Evolutionary conservation across 2,113 vertebrate species (phyloP).

Genomic region (Galeopterus variegatus): DNA sequence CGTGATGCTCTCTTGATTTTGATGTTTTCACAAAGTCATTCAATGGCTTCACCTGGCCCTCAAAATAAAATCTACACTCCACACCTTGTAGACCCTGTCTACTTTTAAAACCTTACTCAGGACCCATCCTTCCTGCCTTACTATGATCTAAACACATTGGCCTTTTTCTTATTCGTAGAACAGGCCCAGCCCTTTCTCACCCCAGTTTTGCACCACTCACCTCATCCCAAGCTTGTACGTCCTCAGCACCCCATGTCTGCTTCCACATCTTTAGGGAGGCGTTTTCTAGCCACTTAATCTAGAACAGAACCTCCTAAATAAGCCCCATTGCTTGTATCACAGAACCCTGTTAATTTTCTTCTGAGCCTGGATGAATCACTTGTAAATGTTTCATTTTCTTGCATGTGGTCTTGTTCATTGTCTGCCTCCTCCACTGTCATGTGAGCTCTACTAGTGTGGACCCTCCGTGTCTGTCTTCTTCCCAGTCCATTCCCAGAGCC

Average conservation of each 20-base stretch:
- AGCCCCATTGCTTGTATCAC: rapidly evolving
- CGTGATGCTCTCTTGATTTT: too few relatives aligned
- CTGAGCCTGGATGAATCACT: rapidly evolving
- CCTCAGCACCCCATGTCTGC: rapidly evolving
- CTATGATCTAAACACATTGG: rapidly evolving
- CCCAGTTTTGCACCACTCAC: neutral
- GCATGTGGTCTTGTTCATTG: rapidly evolving
- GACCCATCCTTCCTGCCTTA: too few relatives aligned
- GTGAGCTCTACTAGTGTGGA: rapidly evolving
- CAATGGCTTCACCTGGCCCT: neutral
- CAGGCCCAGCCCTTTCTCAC: too few relatives aligned
- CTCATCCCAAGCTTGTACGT: neutral
- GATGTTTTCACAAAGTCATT: neutral
- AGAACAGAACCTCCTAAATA: neutral
- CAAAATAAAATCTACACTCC: neutral
- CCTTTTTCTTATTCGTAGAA: rapidly evolving
- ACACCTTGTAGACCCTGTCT: rapidly evolving
- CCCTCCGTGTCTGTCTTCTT: too few relatives aligned
- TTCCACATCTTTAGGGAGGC: neutral
- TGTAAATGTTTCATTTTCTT: neutral
- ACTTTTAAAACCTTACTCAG: neutral
- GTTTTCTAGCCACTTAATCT: neutral
- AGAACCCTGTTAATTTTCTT: neutral
- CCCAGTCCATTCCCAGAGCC: rapidly evolving
- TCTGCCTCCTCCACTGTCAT: neutral